These are phyloP conservation scores for Gymnocheta viridis DNA, from an alignment of 2,888 invertebrate genomes.

Conservation along the genomic window DNA sequence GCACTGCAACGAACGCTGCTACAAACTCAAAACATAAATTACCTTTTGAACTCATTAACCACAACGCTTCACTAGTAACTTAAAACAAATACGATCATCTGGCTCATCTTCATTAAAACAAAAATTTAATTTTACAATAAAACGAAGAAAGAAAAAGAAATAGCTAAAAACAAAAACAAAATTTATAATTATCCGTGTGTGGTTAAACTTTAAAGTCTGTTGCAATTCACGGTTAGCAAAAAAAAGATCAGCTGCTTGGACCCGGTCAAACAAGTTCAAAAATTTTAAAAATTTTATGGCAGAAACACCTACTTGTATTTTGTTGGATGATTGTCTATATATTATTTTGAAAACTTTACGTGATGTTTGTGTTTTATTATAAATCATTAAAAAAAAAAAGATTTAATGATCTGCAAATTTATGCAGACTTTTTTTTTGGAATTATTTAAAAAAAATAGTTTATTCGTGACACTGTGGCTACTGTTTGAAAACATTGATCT, in stretches of 20 bases:
- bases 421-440: constrained; percentile 24
- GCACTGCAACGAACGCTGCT: constrained; percentile 8
- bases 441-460: not conserved
- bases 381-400: no score
- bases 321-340: not conserved
- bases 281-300: not conserved
- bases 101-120: constrained; percentile 1
- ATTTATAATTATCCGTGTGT: no score
- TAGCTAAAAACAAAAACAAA: not conserved
- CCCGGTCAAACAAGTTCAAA: not conserved
- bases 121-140: not conserved
- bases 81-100: not conserved
- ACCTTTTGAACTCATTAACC: not conserved
- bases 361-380: not conserved
- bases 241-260: not conserved
- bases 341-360: not conserved
- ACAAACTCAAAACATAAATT: not conserved
- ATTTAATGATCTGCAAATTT: constrained; percentile 56
- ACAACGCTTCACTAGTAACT: not conserved
- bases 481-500: not conserved
- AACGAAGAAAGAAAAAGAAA: not conserved
- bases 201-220: no score
- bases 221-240: no score
- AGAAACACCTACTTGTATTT: not conserved
- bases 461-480: not conserved